A percentile compares a stretch with the other conserved stretches of the same genome.
Evolutionary conservation across 2,113 vertebrate species (phyloP).

Genomic region (Thryonomys swinderianus): DNA sequence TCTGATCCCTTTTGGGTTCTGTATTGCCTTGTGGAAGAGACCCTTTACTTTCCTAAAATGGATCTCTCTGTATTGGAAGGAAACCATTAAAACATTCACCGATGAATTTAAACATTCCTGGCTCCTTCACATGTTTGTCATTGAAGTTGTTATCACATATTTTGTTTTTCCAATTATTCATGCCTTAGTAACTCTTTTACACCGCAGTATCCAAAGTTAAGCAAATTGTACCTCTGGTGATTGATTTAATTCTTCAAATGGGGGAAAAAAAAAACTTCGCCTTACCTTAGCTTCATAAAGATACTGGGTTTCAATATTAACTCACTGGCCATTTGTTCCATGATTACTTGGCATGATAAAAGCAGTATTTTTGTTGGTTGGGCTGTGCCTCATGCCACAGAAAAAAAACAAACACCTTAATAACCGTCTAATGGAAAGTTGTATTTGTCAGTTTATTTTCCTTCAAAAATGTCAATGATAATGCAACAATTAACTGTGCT

Average conservation of each 20-base stretch:
- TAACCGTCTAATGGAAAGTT: neutral
- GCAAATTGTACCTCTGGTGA: neutral
- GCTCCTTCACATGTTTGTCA: neutral
- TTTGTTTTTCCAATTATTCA: neutral
- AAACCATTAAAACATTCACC: neutral
- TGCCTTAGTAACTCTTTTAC: neutral
- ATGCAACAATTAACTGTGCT: neutral
- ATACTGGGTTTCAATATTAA: conserved; percentile 43
- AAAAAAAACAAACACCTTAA: neutral
- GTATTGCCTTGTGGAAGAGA: neutral
- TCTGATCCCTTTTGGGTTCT: neutral
- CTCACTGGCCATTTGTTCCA: conserved; percentile 24
- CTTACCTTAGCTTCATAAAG: neutral
- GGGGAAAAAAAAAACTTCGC: neutral
- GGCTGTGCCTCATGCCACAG: neutral
- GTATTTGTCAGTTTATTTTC: conserved; percentile 21
- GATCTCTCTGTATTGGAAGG: neutral
- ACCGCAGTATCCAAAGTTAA: neutral
- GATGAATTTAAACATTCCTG: neutral
- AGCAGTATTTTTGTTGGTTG: neutral
- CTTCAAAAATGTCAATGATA: conserved; percentile 14
- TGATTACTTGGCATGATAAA: conserved; percentile 23
- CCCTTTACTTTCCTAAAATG: neutral
- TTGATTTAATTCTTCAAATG: neutral
- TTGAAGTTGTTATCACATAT: neutral